Conservation (phyloP, 2,888 invertebrate genomes). For the Perdita meconis region DNA sequence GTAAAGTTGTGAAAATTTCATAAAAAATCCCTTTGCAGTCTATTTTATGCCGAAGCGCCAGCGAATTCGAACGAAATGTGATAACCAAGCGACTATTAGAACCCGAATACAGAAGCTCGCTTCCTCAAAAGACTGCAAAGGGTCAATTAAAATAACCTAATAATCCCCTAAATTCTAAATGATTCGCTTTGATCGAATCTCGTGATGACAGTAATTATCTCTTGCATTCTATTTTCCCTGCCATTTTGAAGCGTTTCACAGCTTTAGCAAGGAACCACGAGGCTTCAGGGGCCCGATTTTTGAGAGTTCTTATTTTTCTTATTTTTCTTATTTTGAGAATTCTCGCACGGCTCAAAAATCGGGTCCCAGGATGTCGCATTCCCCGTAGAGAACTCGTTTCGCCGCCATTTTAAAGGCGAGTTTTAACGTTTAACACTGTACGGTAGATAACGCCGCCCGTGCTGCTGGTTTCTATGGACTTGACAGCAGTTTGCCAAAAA, state of each 20-base stretch:
- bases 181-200: too few relatives aligned
- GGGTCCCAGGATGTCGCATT: constrained; percentile 44
- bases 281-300: too few relatives aligned
- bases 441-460: constrained; percentile 67
- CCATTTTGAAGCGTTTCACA: constrained; percentile 17
- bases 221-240: background rate
- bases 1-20: constrained; percentile 29
- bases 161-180: too few relatives aligned
- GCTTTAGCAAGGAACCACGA: background rate
- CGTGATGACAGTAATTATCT: too few relatives aligned
- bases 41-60: background rate
- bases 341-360: constrained; percentile 1
- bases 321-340: too few relatives aligned
- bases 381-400: constrained; percentile 32
- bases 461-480: constrained; percentile 45
- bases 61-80: background rate
- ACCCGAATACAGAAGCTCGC: background rate
- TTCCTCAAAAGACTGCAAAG: background rate
- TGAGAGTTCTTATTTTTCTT: too few relatives aligned
- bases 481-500: constrained; percentile 71
- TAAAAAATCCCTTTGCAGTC: constrained; percentile 27
- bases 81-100: background rate
- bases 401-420: constrained; percentile 44
- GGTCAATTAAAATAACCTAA: background rate
- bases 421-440: constrained; percentile 62